Base-by-base conservation (phyloP, 2,113 vertebrate species). In the Lophochroa leadbeateri region DNA sequence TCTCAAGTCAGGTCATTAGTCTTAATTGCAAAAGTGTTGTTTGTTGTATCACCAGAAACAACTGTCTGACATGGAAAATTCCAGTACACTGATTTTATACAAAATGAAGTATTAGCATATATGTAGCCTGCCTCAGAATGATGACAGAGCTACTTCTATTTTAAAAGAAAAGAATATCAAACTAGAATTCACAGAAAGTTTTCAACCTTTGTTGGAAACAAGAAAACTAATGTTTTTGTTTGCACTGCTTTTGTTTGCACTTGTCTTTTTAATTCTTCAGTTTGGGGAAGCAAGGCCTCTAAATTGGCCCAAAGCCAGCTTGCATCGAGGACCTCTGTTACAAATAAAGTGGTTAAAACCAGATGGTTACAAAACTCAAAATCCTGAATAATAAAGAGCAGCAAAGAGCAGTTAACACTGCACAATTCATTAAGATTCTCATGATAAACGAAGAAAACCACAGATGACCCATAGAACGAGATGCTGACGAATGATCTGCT, bases 321-420 rank as follows among this genome's bases (percentile, higher is more conserved):
- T 58, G 68, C 60, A 86, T 64, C 60, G 58, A 90, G 43, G 78
- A 69, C 25, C 68, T 58, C 63, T 21, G 24, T 64, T 88, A 50
- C 52, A 83, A 84, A 63, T 47, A 31, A 84, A 92, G 55, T 15
- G 25, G 47, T 83, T 78, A 78, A 83, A 93, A 90, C 4, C 72
- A 94, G 93, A 92, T 52, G 64, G 83, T 20, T 93, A 44, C 44
- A 49, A 75, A 96, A 71, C 35, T 76, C 88, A n/a, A 91, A 90
- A 75, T 68, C 57, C 77, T 71, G 68, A 53, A 68, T 93, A 96
- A 93, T 47, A 71, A 75, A 75, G 68, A 89, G 76, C 68, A 86
- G 61, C 37, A 11, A 86, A 63, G 65, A 90, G 57, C 65, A n/a
- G 76, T 84, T 79, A 88, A 55, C 82, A 47, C 35, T 44, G 72